phyloP scores from a whole-genome alignment of 2,113 vertebrate genomes.

The Psilopsiagon aymara region DNA sequence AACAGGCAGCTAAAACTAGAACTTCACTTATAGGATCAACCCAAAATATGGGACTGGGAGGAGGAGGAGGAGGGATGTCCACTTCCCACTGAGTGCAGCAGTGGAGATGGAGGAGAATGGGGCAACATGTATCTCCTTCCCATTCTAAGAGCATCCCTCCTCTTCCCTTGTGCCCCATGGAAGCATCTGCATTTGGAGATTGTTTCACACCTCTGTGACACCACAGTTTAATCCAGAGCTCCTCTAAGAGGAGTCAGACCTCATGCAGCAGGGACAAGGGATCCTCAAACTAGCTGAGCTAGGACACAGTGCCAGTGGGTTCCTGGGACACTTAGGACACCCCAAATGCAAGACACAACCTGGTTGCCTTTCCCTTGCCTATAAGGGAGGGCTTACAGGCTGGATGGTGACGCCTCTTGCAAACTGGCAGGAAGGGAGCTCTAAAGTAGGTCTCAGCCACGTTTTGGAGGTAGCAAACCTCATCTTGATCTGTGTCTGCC shows the following conservation, averaged over 20 bases:
- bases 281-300: not conserved
- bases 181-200: not conserved
- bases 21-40: not conserved
- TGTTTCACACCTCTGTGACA: not conserved
- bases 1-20: not conserved
- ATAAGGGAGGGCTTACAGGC: not conserved
- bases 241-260: not conserved
- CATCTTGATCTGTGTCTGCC: not conserved
- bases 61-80: not conserved
- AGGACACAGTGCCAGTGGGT: not conserved
- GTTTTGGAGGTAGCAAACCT: not conserved
- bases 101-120: not conserved
- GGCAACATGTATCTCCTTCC: not conserved
- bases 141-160: rapidly evolving
- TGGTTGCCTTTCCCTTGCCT: not conserved
- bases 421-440: not conserved
- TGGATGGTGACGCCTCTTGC: not conserved
- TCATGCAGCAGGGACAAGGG: not conserved
- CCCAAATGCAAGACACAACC: not conserved
- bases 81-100: not conserved
- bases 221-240: not conserved
- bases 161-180: not conserved
- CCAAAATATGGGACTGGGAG: not conserved
- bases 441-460: not conserved
- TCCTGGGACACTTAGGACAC: not conserved